Base-by-base conservation (phyloP, 2,113 vertebrate species). In the Corydoras maculifer region DNA sequence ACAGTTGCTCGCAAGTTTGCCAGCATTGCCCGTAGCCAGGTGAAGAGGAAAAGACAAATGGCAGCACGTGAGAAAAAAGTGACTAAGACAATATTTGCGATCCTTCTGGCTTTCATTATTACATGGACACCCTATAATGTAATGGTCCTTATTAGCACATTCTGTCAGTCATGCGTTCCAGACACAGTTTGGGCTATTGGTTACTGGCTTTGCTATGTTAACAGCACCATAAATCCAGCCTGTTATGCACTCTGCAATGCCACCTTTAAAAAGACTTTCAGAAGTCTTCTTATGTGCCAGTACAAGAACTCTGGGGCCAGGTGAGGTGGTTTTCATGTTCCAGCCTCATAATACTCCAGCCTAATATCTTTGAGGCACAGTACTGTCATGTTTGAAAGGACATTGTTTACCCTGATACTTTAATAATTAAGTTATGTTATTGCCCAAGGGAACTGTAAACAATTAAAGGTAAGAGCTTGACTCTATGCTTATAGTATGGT, bases 211-310 rank as follows among this genome's bases (percentile, higher is more conserved):
- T 99, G 97, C 80, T 99, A 99, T 0, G 96, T 99, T 85, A 99
- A 99, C 89, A 98, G 95, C 73, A 99, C 97, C 74, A 94, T 99
- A 85, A 99, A 99, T 84, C 97, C 97, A 0, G 96, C 96, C 68
- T 99, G 96, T 84, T 99, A 99, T 0, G 96, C 97, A 10, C 91
- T 99, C 80, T 99, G 97, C 89, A 99, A 99, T 0, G 95, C 94
- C 82, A 99, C 97, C 0, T 99, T 99, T 83, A 99, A 99, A 86
- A 99, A 99, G 88, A 99, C 97, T 13, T 99, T 99, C 84, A 94
- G 95, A 85, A 96, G 98, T 84, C 91, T 99, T 75, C 88, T 99
- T 65, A 88, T 97, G 78, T 99, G 97, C 87, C 96, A 99, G 82
- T 98, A 98, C 75, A 95, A 95, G 75, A 98, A 99, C 76, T 97